phyloP scores from a whole-genome alignment of 2,113 vertebrate species.

The Myotis yumanensis region DNA sequence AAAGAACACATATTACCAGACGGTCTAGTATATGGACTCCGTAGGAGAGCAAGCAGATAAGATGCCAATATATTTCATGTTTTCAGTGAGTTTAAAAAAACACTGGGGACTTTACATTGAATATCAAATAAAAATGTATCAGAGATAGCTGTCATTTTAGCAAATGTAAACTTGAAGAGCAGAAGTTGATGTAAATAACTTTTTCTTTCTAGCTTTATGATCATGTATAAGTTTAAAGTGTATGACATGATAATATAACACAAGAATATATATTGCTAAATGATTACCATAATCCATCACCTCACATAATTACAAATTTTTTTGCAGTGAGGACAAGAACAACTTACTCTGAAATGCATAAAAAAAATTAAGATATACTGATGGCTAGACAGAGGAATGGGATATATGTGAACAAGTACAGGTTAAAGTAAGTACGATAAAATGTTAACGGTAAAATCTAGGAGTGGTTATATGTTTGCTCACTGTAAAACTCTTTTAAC shows the following conservation, averaged over 20 bases:
- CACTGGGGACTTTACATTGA: background rate
- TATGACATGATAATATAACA: background rate
- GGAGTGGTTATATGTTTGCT: background rate
- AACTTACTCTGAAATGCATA: background rate
- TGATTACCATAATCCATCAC: background rate
- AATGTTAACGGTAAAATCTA: background rate
- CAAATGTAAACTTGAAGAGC: background rate
- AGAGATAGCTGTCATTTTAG: conserved; percentile 25
- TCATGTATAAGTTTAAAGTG: background rate
- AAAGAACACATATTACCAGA: background rate
- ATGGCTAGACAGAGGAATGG: background rate
- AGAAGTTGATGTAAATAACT: conserved; percentile 12
- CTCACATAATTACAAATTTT: background rate
- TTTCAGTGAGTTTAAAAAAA: conserved; percentile 30
- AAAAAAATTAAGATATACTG: background rate
- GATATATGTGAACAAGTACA: background rate
- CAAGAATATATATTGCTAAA: background rate
- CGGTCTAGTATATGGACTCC: background rate
- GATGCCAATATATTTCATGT: background rate
- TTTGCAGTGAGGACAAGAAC: background rate
- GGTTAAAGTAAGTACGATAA: background rate
- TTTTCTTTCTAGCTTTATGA: background rate
- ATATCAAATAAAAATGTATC: background rate
- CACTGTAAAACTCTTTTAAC: conserved; percentile 21
- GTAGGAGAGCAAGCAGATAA: background rate